These are phyloP conservation scores for Tricholaema leucomelas DNA, from an alignment of 2,113 vertebrate species.

Conservation along the genomic window DNA sequence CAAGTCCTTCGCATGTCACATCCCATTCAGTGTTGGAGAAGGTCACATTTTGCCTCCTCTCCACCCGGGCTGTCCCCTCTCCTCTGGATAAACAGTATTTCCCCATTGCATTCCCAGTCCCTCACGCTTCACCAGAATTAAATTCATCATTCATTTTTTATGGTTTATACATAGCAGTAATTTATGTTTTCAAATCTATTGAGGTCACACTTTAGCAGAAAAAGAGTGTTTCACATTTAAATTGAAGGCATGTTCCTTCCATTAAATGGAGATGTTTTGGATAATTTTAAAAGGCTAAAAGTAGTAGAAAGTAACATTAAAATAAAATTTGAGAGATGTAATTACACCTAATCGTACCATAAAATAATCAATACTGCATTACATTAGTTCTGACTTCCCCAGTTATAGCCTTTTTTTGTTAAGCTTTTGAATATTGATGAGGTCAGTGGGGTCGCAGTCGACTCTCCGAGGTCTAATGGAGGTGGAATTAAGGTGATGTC, in stretches of 20 bases:
- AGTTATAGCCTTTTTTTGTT: conserved; percentile 83
- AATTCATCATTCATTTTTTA: conserved; percentile 88
- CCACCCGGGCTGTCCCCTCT: conserved; percentile 50
- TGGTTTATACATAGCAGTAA: conserved; percentile 84
- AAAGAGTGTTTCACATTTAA: conserved; percentile 84
- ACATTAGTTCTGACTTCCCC: conserved; percentile 85
- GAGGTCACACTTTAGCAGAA: conserved; percentile 85
- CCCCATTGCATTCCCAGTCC: conserved; percentile 64
- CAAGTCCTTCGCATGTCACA: conserved; percentile 4
- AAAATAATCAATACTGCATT: conserved; percentile 89
- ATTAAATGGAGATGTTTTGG: conserved; percentile 84
- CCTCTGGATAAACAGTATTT: conserved; percentile 72
- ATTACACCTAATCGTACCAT: conserved; percentile 86
- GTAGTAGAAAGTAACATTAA: conserved; percentile 86
- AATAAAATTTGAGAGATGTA: conserved; percentile 88
- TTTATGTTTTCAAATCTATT: conserved; percentile 86
- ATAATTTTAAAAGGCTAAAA: conserved; percentile 86
- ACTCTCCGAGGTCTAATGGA: conserved; percentile 78
- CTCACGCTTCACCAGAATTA: conserved; percentile 82
- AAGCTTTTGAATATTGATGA: conserved; percentile 86
- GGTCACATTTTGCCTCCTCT: conserved; percentile 25
- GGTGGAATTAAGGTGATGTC: conserved; percentile 80
- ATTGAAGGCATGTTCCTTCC: conserved; percentile 84
- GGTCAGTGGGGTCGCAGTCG: conserved; percentile 73
- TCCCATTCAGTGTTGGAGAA: conserved; percentile 41